Percentiles rank a stretch among this genome's conserved stretches.
Conservation (phyloP, 2,113 vertebrate genomes). For the Acrocephalus kingi region DNA sequence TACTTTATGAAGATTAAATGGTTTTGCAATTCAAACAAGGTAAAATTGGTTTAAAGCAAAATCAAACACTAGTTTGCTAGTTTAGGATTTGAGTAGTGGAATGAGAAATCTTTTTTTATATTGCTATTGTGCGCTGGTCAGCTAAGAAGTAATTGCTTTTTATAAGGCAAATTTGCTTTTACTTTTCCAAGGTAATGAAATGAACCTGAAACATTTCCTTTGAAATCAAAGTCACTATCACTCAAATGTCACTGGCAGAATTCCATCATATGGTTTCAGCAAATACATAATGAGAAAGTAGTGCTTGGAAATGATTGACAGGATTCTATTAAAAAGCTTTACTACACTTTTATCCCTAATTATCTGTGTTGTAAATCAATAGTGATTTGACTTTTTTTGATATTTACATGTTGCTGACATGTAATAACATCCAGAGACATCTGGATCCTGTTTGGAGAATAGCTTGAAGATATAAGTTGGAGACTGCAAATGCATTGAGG, state of each 20-base stretch:
- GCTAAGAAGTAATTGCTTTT: constrained; percentile 96
- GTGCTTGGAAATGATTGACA: constrained; percentile 86
- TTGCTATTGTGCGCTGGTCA: constrained; percentile 89
- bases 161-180: constrained; percentile 98
- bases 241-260: constrained; percentile 89
- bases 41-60: constrained; percentile 86
- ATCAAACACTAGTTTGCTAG: constrained; percentile 81
- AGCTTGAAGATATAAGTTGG: not conserved
- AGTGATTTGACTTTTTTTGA: constrained; percentile 75
- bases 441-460: not conserved
- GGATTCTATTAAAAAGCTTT: constrained; percentile 88
- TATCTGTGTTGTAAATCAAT: constrained; percentile 82
- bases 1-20: constrained; percentile 87
- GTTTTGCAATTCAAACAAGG: constrained; percentile 84
- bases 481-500: not conserved
- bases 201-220: constrained; percentile 91
- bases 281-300: constrained; percentile 83
- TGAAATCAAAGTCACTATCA: constrained; percentile 84
- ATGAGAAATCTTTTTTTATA: constrained; percentile 83
- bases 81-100: constrained; percentile 84
- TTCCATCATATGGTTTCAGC: constrained; percentile 86
- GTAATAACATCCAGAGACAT: not conserved
- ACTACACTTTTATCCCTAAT: constrained; percentile 80
- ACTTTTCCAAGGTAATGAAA: constrained; percentile 95
- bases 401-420: constrained; percentile 29